Evolutionary conservation across 2,113 vertebrate genomes (phyloP), one percentile per base, ranked within the genome.

Genomic region (Stictonetta naevosa): DNA sequence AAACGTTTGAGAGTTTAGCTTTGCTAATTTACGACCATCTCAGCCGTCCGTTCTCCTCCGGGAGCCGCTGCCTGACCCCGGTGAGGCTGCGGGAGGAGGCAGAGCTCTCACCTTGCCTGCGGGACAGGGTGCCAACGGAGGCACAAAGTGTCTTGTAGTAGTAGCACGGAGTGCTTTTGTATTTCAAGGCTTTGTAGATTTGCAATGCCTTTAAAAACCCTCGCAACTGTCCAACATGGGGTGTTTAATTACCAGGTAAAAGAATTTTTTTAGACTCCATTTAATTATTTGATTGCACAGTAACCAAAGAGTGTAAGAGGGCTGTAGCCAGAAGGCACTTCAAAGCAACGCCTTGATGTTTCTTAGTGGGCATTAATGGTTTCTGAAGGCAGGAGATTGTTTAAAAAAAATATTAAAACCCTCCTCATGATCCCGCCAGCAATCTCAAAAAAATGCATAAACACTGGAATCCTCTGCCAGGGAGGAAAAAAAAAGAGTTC

Each of bases 211-310:
- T 95, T 95, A 98, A 98, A 98, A 98, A 97, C 97, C 97, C 96
- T 98, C 55, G 64, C 95, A 95, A 97, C 96, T 97, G 97, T 98
- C 98, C 97, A 97, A 97, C 98, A 97, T 97, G 97, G 98, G 98
- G 98, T 98, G 98, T 98, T 99, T 99, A 99, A 99, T 99, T 99
- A 98, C 98, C 98, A 99, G 98, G 98, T 99, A 98, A 98, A 98
- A 98, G 98, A 97, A 94, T 98, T 98, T 98, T 97, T 98, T 97
- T 97, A 97, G 98, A 98, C 98, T 98, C 98, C 98, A 97, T 99
- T 99, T 99, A 99, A 99, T 99, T 98, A 98, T 99, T 98, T 98
- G 98, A 99, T 99, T 98, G 98, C 98, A 98, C 98, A 98, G 98
- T 98, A 98, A 98, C 98, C 98, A 97, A 97, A 97, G 97, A 98